Base-by-base conservation (phyloP, 2,113 vertebrate genomes). In the Leptocoma aspasia region DNA sequence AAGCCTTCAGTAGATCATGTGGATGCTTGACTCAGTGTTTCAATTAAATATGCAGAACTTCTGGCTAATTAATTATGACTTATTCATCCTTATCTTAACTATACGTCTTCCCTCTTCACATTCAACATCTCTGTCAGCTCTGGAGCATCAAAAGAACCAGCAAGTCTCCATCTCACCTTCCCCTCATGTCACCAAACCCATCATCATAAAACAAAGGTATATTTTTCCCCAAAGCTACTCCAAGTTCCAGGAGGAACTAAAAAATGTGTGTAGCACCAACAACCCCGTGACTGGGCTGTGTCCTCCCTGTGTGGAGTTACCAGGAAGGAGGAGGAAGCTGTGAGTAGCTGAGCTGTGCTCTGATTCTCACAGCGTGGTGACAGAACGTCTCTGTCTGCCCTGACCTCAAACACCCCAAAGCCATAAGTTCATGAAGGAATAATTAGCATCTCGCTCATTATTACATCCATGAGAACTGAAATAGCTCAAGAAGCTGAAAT, bases 331-430 rank as follows among this genome's bases (percentile, higher is more conserved):
- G 57, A 83, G 76, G 57, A 47, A 85, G 33, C 56, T 17, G 4
- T 8, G 24, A 56, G 59, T 11, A 49, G 73, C 82, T 70, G 9
- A 3, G 44, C 56, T 33, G 2, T 24, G 50, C 59, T 86, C 50
- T 4, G 22, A 12, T 71, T 41, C 3, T 3, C n/a, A 27, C 50
- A 15, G 47, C 0, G 0, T 7, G 0, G 52, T 6, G 64, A n/a
- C 45, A 66, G 17, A 69, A 47, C 63, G 11, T 52, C 56, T 81
- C 44, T 7, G 0, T 19, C 57, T 16, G 63, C n/a, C 41, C 71
- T 44, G 47, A 56, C 31, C 45, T 16, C n/a, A 53, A 66, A 53
- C 65, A 59, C 53, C 54, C 41, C 50, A 61, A 57, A 93, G 37
- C 66, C 4, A 0, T 19, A 44, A 47, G 50, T 61, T 69, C 54